Evolutionary conservation across 64 coral and sea anemone species (phyloP), one percentile per base, ranked within the genome.

Genomic region (Anthopleura sola): DNA sequence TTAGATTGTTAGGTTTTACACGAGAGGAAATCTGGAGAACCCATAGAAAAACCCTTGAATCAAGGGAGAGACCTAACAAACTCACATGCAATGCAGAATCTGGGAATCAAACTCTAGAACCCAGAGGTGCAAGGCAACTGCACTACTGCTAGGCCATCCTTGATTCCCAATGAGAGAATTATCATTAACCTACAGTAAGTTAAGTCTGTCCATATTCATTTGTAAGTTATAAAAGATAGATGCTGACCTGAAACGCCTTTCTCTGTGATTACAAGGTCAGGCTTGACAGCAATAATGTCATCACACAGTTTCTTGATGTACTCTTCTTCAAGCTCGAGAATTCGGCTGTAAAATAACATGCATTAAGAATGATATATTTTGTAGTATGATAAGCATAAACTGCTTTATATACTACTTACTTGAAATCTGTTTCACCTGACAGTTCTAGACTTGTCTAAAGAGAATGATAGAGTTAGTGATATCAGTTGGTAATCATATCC

Each of bases 211-310:
- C 16, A 18, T 17, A 56, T 56, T 56, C 20, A 20, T 17, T 5
- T n/a, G n/a, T 24, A 9, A 26, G 8, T 62, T n/a, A 62, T 62
- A 26, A 62, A 26, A 26, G 58, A 8, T 5, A n/a, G n/a, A 26
- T 62, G 8, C 76, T 48, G 39, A 99, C 97, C 97, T 94, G 97
- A 99, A 56, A 99, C 86, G 28, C 97, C 97, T 85, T 99, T 99
- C 54, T 99, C 97, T 51, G 97, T 99, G 54, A 99, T 94, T 46
- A 99, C 86, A 81, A 99, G 78, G 82, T 99, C 97, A 85, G 97
- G 97, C 75, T 99, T 99, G 24, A 99, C 44, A 66, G 97, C 97
- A 87, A 99, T 95, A 80, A 99, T 88, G 38, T 99, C 97, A 86
- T 94, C 93, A 86, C 97, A 99, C 13, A 99, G 75, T 74, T 86